Evolutionary conservation across 2,888 invertebrate genomes (phyloP).

Genomic region (Micoletzkya japonica): DNA sequence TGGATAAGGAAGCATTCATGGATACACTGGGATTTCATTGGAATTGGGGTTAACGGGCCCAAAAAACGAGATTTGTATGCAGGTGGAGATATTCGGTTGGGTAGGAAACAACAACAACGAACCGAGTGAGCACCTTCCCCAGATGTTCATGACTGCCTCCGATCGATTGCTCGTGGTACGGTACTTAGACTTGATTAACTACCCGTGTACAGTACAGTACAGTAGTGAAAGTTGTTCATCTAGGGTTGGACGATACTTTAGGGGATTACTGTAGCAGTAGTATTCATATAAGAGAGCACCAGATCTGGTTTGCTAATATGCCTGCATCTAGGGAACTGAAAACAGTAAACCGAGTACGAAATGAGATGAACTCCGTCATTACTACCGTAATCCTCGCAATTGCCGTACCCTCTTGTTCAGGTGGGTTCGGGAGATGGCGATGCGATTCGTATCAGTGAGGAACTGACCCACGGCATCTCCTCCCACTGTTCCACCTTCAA

Average conservation of each 20-base stretch:
- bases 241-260: too few relatives aligned
- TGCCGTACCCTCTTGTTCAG: constrained; percentile 32
- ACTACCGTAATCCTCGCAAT: background rate
- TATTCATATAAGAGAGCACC: background rate
- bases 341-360: too few relatives aligned
- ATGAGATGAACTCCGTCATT: too few relatives aligned
- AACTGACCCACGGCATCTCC: constrained; percentile 55
- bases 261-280: background rate
- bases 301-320: too few relatives aligned
- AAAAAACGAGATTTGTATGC: background rate
- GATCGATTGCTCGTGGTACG: constrained; percentile 55
- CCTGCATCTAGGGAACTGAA: too few relatives aligned
- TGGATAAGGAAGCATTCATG: background rate
- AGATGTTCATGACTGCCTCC: constrained; percentile 61
- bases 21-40: background rate
- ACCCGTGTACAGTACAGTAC: too few relatives aligned
- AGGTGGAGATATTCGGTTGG: constrained; percentile 55
- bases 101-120: constrained; percentile 47
- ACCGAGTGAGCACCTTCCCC: constrained; percentile 48
- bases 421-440: constrained; percentile 61
- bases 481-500: constrained; percentile 54
- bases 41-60: background rate
- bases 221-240: too few relatives aligned
- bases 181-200: too few relatives aligned
- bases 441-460: constrained; percentile 60